phyloP scores from a whole-genome alignment of 2,113 vertebrate genomes.

The Syrrhaptes paradoxus region DNA sequence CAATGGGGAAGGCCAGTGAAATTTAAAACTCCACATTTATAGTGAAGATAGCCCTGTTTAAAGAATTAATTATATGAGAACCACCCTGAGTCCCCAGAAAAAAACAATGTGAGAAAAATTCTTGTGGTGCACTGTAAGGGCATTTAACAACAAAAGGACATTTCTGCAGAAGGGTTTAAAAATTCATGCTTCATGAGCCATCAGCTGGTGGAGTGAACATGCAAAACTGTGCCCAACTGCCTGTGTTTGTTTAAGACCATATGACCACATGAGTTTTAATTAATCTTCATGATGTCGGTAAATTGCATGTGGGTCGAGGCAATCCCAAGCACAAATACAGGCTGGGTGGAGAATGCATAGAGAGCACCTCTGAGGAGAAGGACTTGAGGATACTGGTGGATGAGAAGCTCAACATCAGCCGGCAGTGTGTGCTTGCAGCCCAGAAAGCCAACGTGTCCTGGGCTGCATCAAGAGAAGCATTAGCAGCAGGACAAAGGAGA shows the following conservation, averaged over 20 bases:
- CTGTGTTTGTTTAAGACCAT: conserved; percentile 13
- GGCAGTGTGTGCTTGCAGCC: too few species aligned
- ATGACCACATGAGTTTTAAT: conserved; percentile 29
- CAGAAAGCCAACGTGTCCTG: too few species aligned
- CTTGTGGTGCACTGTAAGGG: not conserved
- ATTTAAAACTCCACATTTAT: not conserved
- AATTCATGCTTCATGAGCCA: not conserved
- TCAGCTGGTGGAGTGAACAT: not conserved
- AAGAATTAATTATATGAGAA: not conserved
- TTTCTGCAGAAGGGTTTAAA: not conserved
- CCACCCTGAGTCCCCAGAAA: not conserved
- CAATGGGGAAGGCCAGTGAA: not conserved
- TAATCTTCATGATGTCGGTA: conserved; percentile 30
- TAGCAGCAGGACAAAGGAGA: too few species aligned
- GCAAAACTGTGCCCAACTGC: not conserved
- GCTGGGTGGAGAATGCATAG: too few species aligned
- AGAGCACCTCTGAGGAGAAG: too few species aligned
- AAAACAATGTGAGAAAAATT: not conserved
- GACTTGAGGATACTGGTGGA: too few species aligned
- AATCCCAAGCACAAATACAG: too few species aligned
- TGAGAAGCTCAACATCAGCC: too few species aligned
- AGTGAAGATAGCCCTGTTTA: not conserved
- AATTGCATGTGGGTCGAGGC: not conserved
- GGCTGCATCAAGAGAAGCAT: too few species aligned
- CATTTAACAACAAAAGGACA: not conserved